Percentiles rank a stretch among this genome's conserved stretches.
Evolutionary conservation across 1,140 invertebrate species (phyloP).

Genomic region (Telenomus remus): DNA sequence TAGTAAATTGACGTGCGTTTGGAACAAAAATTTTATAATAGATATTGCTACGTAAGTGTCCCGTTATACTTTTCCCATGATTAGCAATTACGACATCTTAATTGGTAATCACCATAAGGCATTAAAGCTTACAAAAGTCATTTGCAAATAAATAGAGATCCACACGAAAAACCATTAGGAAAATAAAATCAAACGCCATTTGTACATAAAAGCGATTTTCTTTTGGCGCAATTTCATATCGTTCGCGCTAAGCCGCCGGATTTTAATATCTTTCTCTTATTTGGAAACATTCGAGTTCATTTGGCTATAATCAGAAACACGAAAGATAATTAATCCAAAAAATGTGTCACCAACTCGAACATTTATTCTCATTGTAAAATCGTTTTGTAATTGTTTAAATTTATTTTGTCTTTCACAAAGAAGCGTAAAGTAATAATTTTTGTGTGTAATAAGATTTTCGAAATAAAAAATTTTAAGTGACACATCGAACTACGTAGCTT

Average conservation of each 20-base stretch:
- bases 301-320: constrained; percentile 24
- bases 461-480: constrained; percentile 40
- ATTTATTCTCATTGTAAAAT: neutral
- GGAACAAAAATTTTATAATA: constrained; percentile 44
- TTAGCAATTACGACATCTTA: constrained; percentile 61
- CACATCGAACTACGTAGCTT: constrained; percentile 38
- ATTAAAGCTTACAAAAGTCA: constrained; percentile 55
- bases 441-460: constrained; percentile 5
- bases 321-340: neutral
- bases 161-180: constrained; percentile 54
- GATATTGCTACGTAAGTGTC: constrained; percentile 46
- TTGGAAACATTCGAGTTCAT: constrained; percentile 25
- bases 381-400: neutral
- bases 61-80: constrained; percentile 62
- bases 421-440: no score
- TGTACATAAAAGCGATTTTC: constrained; percentile 52
- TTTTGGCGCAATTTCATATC: constrained; percentile 51
- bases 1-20: constrained; percentile 44
- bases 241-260: constrained; percentile 41
- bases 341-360: no score
- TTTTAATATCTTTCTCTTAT: constrained; percentile 44
- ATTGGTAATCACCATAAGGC: constrained; percentile 59
- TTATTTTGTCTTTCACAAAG: neutral
- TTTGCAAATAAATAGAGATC: constrained; percentile 58
- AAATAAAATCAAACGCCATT: constrained; percentile 57